These are phyloP conservation scores for Anseranas semipalmata DNA, from an alignment of 2,113 vertebrate genomes.

Conservation along the genomic window DNA sequence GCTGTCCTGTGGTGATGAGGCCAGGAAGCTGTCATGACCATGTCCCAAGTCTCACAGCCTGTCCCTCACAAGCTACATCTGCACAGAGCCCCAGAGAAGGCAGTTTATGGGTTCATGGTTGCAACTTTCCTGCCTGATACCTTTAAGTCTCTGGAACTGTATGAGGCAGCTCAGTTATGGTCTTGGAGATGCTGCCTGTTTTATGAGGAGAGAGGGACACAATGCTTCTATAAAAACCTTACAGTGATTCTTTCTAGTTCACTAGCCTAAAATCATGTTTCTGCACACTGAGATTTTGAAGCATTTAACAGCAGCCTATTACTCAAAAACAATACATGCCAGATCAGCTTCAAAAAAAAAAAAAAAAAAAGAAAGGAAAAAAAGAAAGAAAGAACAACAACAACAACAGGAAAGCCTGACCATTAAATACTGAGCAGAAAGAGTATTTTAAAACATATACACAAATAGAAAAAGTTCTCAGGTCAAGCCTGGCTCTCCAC, in stretches of 20 bases:
- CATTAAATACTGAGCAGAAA: neutral
- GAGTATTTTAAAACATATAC: neutral
- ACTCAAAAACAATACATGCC: neutral
- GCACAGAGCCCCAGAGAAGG: neutral
- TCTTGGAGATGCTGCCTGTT: neutral
- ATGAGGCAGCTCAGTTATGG: neutral
- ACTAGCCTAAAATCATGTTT: neutral
- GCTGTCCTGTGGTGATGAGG: neutral
- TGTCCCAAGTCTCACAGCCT: neutral
- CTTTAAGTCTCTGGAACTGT: neutral
- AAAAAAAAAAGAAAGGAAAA: too few species aligned
- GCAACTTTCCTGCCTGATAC: neutral
- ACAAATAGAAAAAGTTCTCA: neutral
- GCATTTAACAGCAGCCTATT: neutral
- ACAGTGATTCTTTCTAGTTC: neutral
- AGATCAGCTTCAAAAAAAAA: neutral
- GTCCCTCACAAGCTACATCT: neutral
- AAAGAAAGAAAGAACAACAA: too few species aligned
- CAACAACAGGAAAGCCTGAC: neutral
- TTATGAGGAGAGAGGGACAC: neutral
- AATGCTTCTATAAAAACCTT: rapidly evolving
- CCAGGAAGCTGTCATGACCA: neutral
- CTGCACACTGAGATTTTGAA: neutral
- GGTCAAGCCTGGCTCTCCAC: neutral
- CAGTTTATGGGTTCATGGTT: neutral